Percentiles rank a stretch among this genome's conserved stretches.
These are phyloP conservation scores for Montipora capitata DNA, from an alignment of 92 coral and sea anemone species.

Conservation along the genomic window DNA sequence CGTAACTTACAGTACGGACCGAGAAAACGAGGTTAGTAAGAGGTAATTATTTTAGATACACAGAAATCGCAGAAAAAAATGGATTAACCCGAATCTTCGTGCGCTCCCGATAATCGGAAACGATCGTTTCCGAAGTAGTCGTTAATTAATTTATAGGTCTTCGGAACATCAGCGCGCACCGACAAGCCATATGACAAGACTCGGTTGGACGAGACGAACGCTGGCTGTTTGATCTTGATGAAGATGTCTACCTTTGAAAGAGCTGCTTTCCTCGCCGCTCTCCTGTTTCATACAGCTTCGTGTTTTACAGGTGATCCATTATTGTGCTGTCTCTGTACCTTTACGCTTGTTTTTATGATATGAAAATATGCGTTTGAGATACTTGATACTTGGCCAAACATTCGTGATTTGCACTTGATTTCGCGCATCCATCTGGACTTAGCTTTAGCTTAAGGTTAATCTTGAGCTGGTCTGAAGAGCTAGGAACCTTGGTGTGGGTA, in stretches of 20 bases:
- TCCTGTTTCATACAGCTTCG: conserved; percentile 22
- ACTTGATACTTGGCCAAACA: conserved; percentile 6
- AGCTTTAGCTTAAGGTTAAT: neutral
- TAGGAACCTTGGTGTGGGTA: neutral
- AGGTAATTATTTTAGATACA: too few relatives aligned
- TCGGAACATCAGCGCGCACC: conserved; percentile 21
- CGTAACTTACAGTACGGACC: neutral
- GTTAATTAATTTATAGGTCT: conserved; percentile 3
- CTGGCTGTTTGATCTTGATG: neutral
- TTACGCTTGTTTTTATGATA: neutral
- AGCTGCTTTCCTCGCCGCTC: conserved; percentile 16
- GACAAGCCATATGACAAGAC: neutral
- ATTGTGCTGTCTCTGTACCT: neutral
- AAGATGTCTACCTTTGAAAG: conserved; percentile 10
- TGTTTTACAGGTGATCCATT: conserved; percentile 17
- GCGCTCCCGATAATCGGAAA: neutral
- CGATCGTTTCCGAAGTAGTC: neutral
- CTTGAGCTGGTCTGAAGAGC: neutral
- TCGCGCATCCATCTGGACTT: neutral
- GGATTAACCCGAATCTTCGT: too few relatives aligned
- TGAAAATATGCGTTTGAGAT: neutral
- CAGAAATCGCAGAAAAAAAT: too few relatives aligned
- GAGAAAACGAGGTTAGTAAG: neutral
- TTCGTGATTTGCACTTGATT: neutral
- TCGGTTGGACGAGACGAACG: neutral